phyloP scores from a whole-genome alignment of 2,113 vertebrate genomes.

The Bos javanicus region DNA sequence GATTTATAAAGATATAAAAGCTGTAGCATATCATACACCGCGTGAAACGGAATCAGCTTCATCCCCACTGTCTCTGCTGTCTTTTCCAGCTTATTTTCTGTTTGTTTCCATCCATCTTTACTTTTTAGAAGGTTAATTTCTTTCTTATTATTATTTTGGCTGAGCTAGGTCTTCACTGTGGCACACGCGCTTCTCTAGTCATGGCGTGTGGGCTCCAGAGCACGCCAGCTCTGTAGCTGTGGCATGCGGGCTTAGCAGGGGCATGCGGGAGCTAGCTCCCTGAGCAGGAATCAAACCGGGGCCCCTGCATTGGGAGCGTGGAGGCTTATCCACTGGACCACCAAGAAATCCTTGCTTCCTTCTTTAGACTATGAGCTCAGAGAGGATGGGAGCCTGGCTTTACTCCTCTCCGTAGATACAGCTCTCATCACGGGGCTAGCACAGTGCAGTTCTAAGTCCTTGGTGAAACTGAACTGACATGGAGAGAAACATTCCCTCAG shows the following conservation, averaged over 20 bases:
- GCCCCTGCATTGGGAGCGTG: too few relatives aligned
- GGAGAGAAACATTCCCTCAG: neutral
- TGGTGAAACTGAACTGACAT: neutral
- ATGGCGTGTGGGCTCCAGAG: rapidly evolving
- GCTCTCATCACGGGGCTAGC: neutral
- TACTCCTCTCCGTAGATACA: neutral
- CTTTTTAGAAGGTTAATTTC: neutral
- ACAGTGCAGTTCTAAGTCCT: neutral
- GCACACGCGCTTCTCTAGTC: rapidly evolving
- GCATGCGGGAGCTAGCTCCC: neutral
- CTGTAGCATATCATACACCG: neutral
- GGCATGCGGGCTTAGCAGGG: rapidly evolving
- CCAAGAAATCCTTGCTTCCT: neutral
- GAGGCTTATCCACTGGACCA: too few relatives aligned
- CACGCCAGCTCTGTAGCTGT: neutral
- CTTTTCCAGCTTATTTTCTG: neutral
- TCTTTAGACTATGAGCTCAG: neutral
- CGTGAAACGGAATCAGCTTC: neutral
- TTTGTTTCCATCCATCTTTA: neutral
- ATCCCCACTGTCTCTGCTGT: neutral
- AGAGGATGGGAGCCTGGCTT: neutral
- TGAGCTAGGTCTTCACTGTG: neutral
- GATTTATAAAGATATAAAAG: neutral
- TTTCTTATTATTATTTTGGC: neutral
- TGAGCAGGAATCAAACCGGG: too few relatives aligned